These are phyloP conservation scores for Dioctria linearis DNA, from an alignment of 2,888 invertebrate genomes.

Conservation along the genomic window DNA sequence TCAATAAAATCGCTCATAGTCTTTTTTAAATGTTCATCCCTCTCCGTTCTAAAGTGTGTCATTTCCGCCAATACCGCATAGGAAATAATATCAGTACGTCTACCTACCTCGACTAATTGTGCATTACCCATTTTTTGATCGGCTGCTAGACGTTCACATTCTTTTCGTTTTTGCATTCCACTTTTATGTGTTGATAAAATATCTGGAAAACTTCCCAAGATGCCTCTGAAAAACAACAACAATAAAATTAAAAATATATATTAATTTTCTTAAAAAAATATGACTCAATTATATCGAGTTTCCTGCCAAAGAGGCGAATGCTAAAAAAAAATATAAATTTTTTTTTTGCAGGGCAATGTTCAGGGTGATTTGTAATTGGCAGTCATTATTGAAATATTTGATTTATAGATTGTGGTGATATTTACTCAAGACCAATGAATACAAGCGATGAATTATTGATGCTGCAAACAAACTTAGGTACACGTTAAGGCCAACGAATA, in stretches of 20 bases:
- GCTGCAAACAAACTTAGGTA: too few relatives aligned
- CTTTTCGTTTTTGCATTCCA: slow-evolving; percentile 89
- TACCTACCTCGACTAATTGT: slow-evolving; percentile 85
- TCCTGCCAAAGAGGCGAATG: too few relatives aligned
- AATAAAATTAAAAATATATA: slow-evolving; percentile 8
- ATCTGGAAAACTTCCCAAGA: slow-evolving; percentile 92
- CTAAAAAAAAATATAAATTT: too few relatives aligned
- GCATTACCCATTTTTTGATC: slow-evolving; percentile 89
- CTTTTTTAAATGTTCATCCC: slow-evolving; percentile 86
- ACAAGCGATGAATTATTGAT: too few relatives aligned
- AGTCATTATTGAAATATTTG: too few relatives aligned
- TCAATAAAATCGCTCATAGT: slow-evolving; percentile 89
- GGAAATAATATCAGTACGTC: slow-evolving; percentile 91
- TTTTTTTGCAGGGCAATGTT: too few relatives aligned
- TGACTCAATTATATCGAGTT: too few relatives aligned
- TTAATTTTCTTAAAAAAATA: not conserved
- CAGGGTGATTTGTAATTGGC: too few relatives aligned
- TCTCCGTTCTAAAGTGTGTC: slow-evolving; percentile 90
- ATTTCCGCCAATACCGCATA: slow-evolving; percentile 96
- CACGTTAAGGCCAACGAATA: too few relatives aligned
- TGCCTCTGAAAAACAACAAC: slow-evolving; percentile 75
- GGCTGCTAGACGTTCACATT: slow-evolving; percentile 84
- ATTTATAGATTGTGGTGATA: too few relatives aligned
- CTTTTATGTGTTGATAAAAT: slow-evolving; percentile 91
- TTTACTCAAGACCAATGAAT: too few relatives aligned